These are phyloP conservation scores for Drosophila austrosaltans DNA, from an alignment of 2,888 invertebrate species.

Conservation along the genomic window DNA sequence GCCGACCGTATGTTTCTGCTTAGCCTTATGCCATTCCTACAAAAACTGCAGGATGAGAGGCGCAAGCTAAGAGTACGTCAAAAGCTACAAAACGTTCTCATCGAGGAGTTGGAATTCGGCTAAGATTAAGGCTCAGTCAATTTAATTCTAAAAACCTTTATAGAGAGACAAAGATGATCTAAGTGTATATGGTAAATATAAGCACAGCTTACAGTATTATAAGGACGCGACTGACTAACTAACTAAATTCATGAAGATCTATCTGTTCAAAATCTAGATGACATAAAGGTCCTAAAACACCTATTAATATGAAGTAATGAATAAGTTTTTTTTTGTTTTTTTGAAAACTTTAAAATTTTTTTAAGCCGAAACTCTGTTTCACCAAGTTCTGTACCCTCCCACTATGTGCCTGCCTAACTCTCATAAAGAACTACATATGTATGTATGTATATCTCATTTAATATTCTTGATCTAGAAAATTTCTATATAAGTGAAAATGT, in stretches of 20 bases:
- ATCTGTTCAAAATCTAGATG: slow-evolving; percentile 19
- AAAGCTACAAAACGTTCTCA: slow-evolving; percentile 75
- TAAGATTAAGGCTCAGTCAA: slow-evolving; percentile 38
- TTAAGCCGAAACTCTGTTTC: background rate
- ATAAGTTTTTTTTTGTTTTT: background rate
- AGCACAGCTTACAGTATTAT: slow-evolving; percentile 76
- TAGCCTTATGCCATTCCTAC: slow-evolving; percentile 75
- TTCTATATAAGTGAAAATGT: background rate
- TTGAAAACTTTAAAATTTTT: background rate
- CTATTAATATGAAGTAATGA: background rate
- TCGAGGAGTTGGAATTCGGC: slow-evolving; percentile 73
- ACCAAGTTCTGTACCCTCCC: background rate
- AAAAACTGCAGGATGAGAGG: slow-evolving; percentile 64
- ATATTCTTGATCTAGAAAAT: background rate
- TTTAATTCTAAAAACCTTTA: background rate
- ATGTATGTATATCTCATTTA: background rate
- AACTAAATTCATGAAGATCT: slow-evolving; percentile 26
- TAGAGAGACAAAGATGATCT: background rate
- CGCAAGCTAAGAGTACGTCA: slow-evolving; percentile 75
- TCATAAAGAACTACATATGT: background rate
- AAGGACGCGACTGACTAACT: slow-evolving; percentile 61
- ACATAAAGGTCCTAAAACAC: slow-evolving; percentile 31
- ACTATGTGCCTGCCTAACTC: background rate
- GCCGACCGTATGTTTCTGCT: slow-evolving; percentile 77
- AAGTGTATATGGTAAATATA: slow-evolving; percentile 30